These are phyloP conservation scores for Marmota monax DNA, from an alignment of 2,113 vertebrate species.

Conservation along the genomic window DNA sequence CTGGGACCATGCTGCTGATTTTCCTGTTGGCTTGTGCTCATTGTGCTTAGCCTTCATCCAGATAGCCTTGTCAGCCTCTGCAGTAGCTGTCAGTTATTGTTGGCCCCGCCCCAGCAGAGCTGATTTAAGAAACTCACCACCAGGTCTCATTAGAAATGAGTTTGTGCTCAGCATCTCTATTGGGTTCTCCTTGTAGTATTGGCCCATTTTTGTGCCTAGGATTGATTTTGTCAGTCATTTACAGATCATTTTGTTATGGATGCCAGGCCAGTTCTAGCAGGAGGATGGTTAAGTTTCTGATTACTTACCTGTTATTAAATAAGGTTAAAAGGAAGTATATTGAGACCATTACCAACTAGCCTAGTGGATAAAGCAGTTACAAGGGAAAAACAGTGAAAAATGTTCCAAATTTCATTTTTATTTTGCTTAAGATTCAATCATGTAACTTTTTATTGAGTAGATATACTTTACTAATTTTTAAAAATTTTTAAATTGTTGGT, in stretches of 20 bases:
- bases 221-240: not conserved
- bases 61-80: no score
- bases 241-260: not conserved
- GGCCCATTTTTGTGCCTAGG: not conserved
- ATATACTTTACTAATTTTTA: not conserved
- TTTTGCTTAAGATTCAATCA: not conserved
- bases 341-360: not conserved
- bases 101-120: not conserved
- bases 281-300: not conserved
- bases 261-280: no score
- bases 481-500: no score
- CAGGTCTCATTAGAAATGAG: rapidly evolving
- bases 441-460: not conserved
- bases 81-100: rapidly evolving
- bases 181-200: not conserved
- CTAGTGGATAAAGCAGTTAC: not conserved
- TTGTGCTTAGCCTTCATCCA: not conserved
- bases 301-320: not conserved
- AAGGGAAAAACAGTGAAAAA: not conserved
- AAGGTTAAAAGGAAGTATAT: not conserved
- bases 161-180: rapidly evolving
- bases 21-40: not conserved
- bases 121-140: not conserved
- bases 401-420: not conserved
- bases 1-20: rapidly evolving